A percentile compares a stretch with the other conserved stretches of the same genome.
Evolutionary conservation across 2,113 vertebrate genomes (phyloP).

Genomic region (Struthio camelus): DNA sequence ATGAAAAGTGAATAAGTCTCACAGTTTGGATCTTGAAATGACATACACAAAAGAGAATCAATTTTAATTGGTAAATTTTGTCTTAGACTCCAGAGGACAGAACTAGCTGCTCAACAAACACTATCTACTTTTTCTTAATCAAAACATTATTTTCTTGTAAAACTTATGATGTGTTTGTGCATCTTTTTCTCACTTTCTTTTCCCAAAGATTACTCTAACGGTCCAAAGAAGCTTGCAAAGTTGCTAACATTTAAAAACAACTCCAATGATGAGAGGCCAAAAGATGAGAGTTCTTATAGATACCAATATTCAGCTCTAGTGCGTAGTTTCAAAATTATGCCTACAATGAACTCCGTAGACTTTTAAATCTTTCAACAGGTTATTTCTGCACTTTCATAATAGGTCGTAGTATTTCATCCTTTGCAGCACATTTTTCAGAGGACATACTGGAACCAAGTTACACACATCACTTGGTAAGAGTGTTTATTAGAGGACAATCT

Average conservation of each 20-base stretch:
- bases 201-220: neutral
- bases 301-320: neutral
- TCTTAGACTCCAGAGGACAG: neutral
- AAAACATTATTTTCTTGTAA: neutral
- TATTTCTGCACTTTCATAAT: neutral
- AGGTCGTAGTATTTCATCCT: neutral
- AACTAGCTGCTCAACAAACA: neutral
- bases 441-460: neutral
- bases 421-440: neutral
- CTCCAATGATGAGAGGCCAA: neutral
- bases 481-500: neutral
- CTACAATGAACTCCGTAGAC: neutral
- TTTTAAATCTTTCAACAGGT: neutral
- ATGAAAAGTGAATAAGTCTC: neutral
- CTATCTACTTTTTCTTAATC: neutral
- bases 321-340: neutral
- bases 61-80: neutral
- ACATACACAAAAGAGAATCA: neutral
- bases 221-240: neutral
- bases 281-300: neutral
- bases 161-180: neutral
- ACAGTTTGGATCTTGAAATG: neutral
- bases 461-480: neutral
- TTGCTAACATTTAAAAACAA: neutral
- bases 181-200: neutral